Evolutionary conservation across 1,140 invertebrate genomes (phyloP).

Genomic region (Cardiocondyla obscurior): DNA sequence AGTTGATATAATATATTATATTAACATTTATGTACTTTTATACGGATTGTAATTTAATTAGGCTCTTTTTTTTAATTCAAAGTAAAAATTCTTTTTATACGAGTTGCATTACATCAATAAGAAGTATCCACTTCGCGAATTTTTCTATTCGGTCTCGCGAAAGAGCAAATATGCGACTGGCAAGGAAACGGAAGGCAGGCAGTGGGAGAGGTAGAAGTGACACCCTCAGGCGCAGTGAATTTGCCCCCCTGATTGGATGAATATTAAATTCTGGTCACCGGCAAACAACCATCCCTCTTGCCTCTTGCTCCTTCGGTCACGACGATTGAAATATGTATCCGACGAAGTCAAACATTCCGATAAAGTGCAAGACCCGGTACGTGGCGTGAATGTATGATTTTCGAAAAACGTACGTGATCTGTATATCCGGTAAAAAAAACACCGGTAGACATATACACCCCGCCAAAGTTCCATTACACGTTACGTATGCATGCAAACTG

Average conservation of each 20-base stretch:
- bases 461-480: background rate
- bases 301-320: constrained; percentile 66
- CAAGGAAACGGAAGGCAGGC: constrained; percentile 49
- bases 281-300: constrained; percentile 74
- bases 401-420: constrained; percentile 44
- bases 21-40: background rate
- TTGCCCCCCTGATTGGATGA: constrained; percentile 77
- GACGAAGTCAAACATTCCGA: constrained; percentile 76
- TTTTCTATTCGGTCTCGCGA: constrained; percentile 70
- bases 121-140: constrained; percentile 40
- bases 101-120: background rate
- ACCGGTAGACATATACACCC: background rate
- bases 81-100: background rate
- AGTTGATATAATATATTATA: background rate
- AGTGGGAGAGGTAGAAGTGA: constrained; percentile 58
- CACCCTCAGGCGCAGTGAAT: constrained; percentile 65
- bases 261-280: constrained; percentile 81
- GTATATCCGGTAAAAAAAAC: constrained; percentile 16
- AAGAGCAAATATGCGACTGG: constrained; percentile 73
- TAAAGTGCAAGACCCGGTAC: constrained; percentile 75
- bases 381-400: constrained; percentile 76
- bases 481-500: constrained; percentile 53
- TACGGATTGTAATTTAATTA: background rate
- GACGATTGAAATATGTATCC: constrained; percentile 82
- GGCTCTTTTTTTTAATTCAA: background rate